Evolutionary conservation across 1,140 invertebrate species (phyloP).

Genomic region (Panulirus ornatus): DNA sequence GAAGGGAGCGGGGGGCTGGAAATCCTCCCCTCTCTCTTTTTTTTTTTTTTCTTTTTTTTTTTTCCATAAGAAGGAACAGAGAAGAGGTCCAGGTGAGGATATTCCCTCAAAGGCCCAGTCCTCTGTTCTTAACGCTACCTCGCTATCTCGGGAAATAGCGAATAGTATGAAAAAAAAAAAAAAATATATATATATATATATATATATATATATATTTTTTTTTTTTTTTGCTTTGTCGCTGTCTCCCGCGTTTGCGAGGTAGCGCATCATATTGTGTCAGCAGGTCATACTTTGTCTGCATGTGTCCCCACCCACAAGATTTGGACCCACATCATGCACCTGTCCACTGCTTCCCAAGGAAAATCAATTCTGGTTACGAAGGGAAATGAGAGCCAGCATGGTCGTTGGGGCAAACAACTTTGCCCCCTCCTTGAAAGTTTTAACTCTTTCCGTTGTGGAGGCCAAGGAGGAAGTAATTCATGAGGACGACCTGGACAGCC

Average conservation of each 20-base stretch:
- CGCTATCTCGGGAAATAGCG: too few relatives aligned
- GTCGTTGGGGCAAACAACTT: background rate
- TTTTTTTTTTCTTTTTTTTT: too few relatives aligned
- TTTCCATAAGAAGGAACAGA: too few relatives aligned
- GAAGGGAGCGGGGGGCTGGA: too few relatives aligned
- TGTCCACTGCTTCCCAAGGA: background rate
- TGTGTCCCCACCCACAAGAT: background rate
- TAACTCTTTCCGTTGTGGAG: slow-evolving; percentile 29
- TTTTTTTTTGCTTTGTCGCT: background rate
- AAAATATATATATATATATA: background rate
- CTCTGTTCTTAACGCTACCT: too few relatives aligned
- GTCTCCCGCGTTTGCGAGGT: too few relatives aligned
- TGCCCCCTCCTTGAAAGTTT: background rate
- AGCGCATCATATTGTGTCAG: background rate
- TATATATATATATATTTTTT: background rate
- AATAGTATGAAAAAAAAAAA: too few relatives aligned
- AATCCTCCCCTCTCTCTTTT: too few relatives aligned
- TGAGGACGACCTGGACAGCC: slow-evolving; percentile 54
- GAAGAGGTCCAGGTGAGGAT: too few relatives aligned
- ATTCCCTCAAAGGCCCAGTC: too few relatives aligned
- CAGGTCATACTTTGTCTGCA: background rate
- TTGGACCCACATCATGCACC: too few relatives aligned
- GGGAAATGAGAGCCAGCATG: background rate
- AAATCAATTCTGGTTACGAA: background rate
- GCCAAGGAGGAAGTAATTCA: slow-evolving; percentile 58